A percentile compares a stretch with the other conserved stretches of the same genome.
phyloP scores from a whole-genome alignment of 2,113 vertebrate species.

The Macaca mulatta region DNA sequence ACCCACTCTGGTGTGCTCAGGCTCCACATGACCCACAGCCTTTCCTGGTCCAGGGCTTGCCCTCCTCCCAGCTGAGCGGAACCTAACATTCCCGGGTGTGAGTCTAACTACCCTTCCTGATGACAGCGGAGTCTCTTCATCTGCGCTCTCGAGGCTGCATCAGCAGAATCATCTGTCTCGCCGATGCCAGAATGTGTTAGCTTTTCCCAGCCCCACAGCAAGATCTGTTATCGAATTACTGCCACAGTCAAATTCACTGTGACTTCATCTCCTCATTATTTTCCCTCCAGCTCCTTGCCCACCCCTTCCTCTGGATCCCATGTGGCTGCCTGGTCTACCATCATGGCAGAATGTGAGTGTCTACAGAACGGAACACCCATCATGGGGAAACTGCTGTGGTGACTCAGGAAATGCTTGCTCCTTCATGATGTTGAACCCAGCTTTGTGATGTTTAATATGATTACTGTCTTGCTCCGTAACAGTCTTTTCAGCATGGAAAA shows the following conservation, averaged over 20 bases:
- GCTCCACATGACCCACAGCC: no score
- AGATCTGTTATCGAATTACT: background rate
- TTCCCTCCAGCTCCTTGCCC: background rate
- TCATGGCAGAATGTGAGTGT: background rate
- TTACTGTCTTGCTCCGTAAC: slow-evolving; percentile 13
- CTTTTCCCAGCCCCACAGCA: background rate
- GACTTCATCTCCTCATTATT: background rate
- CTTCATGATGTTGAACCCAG: background rate
- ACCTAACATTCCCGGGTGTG: background rate
- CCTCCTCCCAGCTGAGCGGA: background rate
- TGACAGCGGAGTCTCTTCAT: background rate
- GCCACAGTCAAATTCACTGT: background rate
- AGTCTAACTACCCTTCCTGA: background rate
- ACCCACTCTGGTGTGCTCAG: background rate
- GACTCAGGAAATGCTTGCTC: background rate
- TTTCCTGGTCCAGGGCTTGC: no score
- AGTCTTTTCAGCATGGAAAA: slow-evolving; percentile 53
- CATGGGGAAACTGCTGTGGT: background rate
- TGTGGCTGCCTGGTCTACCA: background rate
- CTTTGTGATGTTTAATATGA: background rate
- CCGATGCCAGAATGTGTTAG: background rate
- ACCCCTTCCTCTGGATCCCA: background rate
- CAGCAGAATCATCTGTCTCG: background rate
- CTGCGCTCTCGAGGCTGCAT: background rate
- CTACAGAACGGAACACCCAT: background rate